These are phyloP conservation scores for Aphelenchoides bicaudatus DNA, from an alignment of 2,888 invertebrate species.

Conservation along the genomic window DNA sequence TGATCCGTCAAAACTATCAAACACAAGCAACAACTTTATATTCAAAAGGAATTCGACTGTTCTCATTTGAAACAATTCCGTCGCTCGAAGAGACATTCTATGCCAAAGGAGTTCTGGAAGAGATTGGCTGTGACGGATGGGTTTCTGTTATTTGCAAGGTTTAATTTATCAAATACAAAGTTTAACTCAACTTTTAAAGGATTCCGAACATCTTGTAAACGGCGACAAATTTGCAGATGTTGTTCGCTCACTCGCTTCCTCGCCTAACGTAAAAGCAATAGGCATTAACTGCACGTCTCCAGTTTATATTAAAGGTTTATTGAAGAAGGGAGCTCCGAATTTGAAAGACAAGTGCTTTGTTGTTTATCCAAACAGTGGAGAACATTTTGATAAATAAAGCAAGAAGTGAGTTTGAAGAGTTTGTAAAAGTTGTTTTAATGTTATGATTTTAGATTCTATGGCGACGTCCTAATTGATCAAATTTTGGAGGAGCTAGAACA, in stretches of 20 bases:
- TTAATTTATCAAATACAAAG: background rate
- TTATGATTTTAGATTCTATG: slow-evolving; percentile 22
- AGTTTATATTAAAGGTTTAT: slow-evolving; percentile 68
- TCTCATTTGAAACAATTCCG: slow-evolving; percentile 89
- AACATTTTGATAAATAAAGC: slow-evolving; percentile 68
- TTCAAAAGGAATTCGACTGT: slow-evolving; percentile 68
- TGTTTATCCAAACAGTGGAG: slow-evolving; percentile 88
- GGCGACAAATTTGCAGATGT: slow-evolving; percentile 77
- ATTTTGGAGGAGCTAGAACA: slow-evolving; percentile 72
- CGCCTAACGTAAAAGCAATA: slow-evolving; percentile 72
- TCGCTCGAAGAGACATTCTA: slow-evolving; percentile 78
- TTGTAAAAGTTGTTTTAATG: no score
- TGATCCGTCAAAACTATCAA: slow-evolving; percentile 69
- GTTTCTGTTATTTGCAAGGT: slow-evolving; percentile 82
- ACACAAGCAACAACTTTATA: slow-evolving; percentile 76
- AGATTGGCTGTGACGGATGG: slow-evolving; percentile 72
- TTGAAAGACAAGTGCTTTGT: slow-evolving; percentile 68
- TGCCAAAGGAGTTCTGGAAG: slow-evolving; percentile 74
- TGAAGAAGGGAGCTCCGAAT: slow-evolving; percentile 56
- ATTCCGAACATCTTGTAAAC: slow-evolving; percentile 62
- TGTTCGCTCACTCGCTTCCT: slow-evolving; percentile 63
- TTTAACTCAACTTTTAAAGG: slow-evolving; percentile 6
- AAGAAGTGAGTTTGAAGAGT: slow-evolving; percentile 19
- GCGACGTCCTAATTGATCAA: slow-evolving; percentile 17
- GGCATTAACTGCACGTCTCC: slow-evolving; percentile 84